phyloP scores from a whole-genome alignment of 2,888 invertebrate species.

The Uloborus plumipes region DNA sequence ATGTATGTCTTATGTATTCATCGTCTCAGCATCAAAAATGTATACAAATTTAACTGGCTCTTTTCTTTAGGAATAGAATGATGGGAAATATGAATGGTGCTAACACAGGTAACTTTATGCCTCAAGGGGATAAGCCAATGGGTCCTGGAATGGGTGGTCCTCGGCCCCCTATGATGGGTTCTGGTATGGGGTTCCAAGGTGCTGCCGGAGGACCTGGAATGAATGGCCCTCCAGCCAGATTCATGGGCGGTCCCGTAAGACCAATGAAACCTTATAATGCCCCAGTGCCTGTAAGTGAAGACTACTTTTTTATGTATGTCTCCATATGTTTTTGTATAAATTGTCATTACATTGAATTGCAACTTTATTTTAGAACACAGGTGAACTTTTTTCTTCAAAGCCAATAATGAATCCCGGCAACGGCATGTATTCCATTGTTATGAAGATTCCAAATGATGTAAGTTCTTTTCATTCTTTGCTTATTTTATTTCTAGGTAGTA shows the following conservation, averaged over 20 bases:
- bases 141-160: slow-evolving; percentile 42
- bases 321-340: neutral
- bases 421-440: slow-evolving; percentile 59
- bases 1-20: no score
- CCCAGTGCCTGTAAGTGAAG: slow-evolving; percentile 46
- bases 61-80: slow-evolving; percentile 25
- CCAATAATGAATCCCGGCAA: slow-evolving; percentile 41
- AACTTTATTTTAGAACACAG: slow-evolving; percentile 37
- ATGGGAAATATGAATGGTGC: slow-evolving; percentile 41
- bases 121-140: slow-evolving; percentile 38
- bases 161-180: slow-evolving; percentile 36
- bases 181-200: slow-evolving; percentile 29
- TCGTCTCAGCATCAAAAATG: neutral
- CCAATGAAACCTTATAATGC: slow-evolving; percentile 24
- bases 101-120: slow-evolving; percentile 39
- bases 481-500: neutral
- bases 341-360: neutral
- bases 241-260: slow-evolving; percentile 46
- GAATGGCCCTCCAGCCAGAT: slow-evolving; percentile 51
- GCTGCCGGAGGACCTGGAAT: slow-evolving; percentile 48
- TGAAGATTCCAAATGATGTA: slow-evolving; percentile 65
- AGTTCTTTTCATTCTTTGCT: slow-evolving; percentile 5
- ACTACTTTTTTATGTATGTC: neutral
- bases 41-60: neutral
- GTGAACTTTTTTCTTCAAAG: slow-evolving; percentile 49